A percentile compares a stretch with the other conserved stretches of the same genome.
Evolutionary conservation across 1,140 invertebrate genomes (phyloP).

Genomic region (Paramacrobiotus metropolitanus): DNA sequence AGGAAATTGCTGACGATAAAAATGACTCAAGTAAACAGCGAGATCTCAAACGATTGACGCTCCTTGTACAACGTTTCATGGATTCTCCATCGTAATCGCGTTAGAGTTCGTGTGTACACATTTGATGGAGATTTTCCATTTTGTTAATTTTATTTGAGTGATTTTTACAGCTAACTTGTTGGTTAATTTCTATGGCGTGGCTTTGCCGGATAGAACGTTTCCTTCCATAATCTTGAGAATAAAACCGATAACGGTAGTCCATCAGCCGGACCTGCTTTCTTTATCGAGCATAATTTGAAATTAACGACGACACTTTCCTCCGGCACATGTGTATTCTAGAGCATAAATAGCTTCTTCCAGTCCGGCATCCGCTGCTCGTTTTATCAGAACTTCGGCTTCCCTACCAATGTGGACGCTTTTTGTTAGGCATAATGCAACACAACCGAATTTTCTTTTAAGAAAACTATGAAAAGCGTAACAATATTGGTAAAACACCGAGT

Average conservation of each 20-base stretch:
- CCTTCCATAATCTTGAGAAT: not conserved
- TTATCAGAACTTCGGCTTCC: not conserved
- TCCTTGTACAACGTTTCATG: not conserved
- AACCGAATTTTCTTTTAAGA: not conserved
- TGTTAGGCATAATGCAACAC: not conserved
- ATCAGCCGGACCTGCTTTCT: not conserved
- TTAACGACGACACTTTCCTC: not conserved
- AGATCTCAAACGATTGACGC: not conserved
- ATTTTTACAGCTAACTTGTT: not conserved
- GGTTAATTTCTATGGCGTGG: too few species aligned
- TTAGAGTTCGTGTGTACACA: too few species aligned
- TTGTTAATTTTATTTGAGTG: not conserved
- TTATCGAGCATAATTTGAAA: not conserved
- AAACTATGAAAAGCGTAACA: not conserved
- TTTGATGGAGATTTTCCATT: not conserved
- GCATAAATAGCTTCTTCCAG: not conserved
- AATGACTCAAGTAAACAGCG: not conserved
- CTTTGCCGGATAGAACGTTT: not conserved
- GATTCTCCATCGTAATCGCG: too few species aligned
- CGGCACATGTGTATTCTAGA: not conserved
- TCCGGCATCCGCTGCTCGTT: not conserved
- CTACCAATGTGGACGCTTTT: not conserved
- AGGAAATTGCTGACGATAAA: not conserved
- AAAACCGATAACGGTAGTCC: not conserved
- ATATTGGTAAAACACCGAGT: not conserved